Evolutionary conservation across 2,113 vertebrate genomes (phyloP), one percentile per base, ranked within the genome.

Genomic region (Accipiter virgatus): DNA sequence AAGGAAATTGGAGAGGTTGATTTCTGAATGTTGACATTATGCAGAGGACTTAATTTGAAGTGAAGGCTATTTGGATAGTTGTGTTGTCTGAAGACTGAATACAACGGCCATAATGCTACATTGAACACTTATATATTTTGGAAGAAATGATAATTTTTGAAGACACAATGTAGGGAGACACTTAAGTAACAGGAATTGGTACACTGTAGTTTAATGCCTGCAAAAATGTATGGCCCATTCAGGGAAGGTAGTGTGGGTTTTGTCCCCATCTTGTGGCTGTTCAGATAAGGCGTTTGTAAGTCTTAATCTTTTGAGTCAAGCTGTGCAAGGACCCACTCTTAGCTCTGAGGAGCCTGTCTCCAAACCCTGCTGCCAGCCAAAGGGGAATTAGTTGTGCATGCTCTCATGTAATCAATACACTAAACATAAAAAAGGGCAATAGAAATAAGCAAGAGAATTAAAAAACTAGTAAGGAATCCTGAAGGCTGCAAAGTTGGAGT

Each of bases 241-340:
- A 48, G 79, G 55, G 38, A 78, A 74, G 48, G 93, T 94, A 45
- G 42, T 93, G 47, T 97, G 93, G 89, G 89, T 95, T 97, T 96
- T 97, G 93, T 96, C 97, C 91, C 95, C 95, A 95, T 96, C 95
- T 97, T 97, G 95, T 97, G 97, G 94, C 84, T 89, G 71, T 88
- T 81, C 80, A 96, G 67, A 29, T 93, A 45, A 81, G 75, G 66
- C 55, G 40, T 70, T 90, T 81, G 3, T 77, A 55, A 90, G 7
- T 70, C 47, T 45, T 91, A 31, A 68, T 93, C 74, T 91, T 90
- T 77, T 48, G 75, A 72, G 63, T 38, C 58, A 84, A 81, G 21
- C 52, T 72, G 19, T 66, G 36, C 48, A 70, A 25, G 17, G 38
- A 77, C 52, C 78, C 72, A 15, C 52, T 59, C 5, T 45, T 81